phyloP scores from a whole-genome alignment of 2,113 vertebrate species.

The Elanoides forficatus region DNA sequence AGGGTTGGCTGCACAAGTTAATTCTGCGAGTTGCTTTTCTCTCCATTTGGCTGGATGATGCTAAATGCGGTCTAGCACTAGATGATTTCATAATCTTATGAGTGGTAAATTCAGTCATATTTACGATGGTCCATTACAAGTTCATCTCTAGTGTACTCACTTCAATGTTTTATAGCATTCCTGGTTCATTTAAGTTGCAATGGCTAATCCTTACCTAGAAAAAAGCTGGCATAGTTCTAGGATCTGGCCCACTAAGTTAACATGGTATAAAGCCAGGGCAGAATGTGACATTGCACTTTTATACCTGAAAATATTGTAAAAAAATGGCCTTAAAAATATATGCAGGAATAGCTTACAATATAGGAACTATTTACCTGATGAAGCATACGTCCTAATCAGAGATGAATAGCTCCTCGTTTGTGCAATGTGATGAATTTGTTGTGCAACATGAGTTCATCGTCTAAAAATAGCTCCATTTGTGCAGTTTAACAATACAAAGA shows the following conservation, averaged over 20 bases:
- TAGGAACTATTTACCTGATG: not conserved
- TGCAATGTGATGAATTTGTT: not conserved
- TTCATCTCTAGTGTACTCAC: not conserved
- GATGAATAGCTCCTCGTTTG: not conserved
- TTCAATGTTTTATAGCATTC: not conserved
- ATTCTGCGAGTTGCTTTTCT: not conserved
- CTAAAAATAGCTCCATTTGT: not conserved
- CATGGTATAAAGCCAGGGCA: not conserved
- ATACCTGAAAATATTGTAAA: not conserved
- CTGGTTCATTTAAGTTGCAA: not conserved
- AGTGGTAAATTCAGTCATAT: not conserved
- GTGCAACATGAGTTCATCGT: not conserved
- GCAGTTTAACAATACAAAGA: not conserved
- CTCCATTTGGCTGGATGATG: not conserved
- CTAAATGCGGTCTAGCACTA: not conserved
- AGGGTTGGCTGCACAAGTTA: not conserved
- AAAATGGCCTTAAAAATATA: not conserved
- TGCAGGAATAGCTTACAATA: not conserved
- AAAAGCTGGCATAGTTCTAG: not conserved
- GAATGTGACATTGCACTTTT: not conserved
- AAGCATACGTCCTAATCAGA: not conserved
- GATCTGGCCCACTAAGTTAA: not conserved
- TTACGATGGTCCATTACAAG: not conserved
- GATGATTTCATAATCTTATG: not conserved
- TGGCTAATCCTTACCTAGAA: not conserved